Evolutionary conservation across 2,888 invertebrate genomes (phyloP), one percentile per base, ranked within the genome.

Genomic region (Nymphalis polychloros): DNA sequence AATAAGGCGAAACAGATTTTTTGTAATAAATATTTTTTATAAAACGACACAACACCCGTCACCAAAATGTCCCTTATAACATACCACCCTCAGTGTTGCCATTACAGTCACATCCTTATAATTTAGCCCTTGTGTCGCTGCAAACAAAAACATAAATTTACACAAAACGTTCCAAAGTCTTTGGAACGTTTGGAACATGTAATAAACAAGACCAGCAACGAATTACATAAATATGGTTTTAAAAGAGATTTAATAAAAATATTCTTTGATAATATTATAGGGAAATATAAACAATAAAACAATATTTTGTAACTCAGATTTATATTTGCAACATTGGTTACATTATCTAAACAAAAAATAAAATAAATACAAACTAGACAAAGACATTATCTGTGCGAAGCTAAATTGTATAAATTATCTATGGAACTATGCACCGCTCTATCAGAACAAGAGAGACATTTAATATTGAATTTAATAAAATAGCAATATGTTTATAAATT

Each of bases 101-200:
- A 63, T 20, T 59, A 57, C 52, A 23, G 23, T 31, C 60, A 4
- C 48, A 35, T 69, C 63, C 69, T 81, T 79, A 87, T 71, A 87
- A 81, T 80, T 86, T 87, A 60, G 87, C 81, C 50, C 81, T 81
- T 50, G 68, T 61, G 41, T 82, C 81, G 60, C 86, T 86, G 86
- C 20, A 71, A 64, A 82, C 78, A 80, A 79, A 73, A 72, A 69
- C 47, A 46, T 77, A 72, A 69, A 63, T 59, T 41, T 63, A 68
- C 57, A 10, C 57, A 23, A 23, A 23, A 23, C 23, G 23, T 23
- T 23, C 23, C 23, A 23, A 2, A 2, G n/a, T 13, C 10, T 55
- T 35, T 55, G 4, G 6, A 31, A 55, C 1, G 17, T n/a, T 23
- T 31, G 5, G 41, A n/a, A n/a, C n/a, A n/a, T 2, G 41, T 4